Conservation (phyloP, 2,113 vertebrate species). For the Panthera leo region DNA sequence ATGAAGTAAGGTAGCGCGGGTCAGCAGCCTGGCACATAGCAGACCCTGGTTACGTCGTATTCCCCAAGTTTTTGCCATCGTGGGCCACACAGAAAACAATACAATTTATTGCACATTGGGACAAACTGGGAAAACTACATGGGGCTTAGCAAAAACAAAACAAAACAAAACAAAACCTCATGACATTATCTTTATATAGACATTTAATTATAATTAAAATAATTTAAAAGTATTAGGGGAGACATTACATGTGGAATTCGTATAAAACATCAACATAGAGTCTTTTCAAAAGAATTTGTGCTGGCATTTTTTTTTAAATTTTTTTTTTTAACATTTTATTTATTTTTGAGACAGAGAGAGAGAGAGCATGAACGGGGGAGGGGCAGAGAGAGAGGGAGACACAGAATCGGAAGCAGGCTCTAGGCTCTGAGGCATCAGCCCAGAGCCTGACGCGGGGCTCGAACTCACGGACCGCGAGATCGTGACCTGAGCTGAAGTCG, state of each 20-base stretch:
- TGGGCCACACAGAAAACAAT: not conserved
- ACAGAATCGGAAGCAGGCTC: no score
- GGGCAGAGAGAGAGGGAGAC: no score
- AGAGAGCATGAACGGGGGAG: no score
- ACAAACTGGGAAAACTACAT: not conserved
- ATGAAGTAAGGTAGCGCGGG: not conserved
- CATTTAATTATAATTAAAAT: not conserved
- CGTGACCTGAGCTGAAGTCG: no score
- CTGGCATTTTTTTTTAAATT: no score
- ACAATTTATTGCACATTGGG: not conserved
- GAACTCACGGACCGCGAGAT: no score
- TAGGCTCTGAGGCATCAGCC: no score
- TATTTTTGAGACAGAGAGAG: no score
- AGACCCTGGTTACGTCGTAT: not conserved
- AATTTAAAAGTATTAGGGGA: not conserved
- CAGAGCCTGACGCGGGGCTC: no score
- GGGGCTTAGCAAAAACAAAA: not conserved
- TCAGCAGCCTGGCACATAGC: not conserved
- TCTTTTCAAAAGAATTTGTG: not conserved
- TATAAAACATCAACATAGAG: not conserved
- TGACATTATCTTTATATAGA: not conserved
- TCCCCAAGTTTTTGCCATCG: not conserved
- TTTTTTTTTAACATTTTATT: no score
- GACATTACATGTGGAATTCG: not conserved
- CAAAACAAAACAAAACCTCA: not conserved